These are phyloP conservation scores for Furcula furcula DNA, from an alignment of 2,888 invertebrate species.

Conservation along the genomic window DNA sequence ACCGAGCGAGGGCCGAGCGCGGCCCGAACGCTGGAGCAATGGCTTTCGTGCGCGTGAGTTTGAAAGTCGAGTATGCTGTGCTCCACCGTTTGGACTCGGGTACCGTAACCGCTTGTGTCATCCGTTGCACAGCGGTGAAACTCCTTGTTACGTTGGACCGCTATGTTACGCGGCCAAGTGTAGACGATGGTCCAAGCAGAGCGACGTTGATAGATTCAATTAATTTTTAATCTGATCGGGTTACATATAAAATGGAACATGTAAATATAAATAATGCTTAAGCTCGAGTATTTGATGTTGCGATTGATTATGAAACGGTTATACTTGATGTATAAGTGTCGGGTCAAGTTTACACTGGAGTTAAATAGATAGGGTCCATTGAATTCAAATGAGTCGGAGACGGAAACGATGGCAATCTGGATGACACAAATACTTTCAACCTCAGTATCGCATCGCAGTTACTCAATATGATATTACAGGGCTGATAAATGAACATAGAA, in stretches of 20 bases:
- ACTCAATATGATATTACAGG: conserved; percentile 6
- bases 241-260: conserved; percentile 17
- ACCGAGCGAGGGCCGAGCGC: conserved; percentile 40
- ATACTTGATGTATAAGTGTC: conserved; percentile 3
- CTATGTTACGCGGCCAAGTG: conserved; percentile 54
- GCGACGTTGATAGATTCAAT: conserved; percentile 25
- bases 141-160: conserved; percentile 69
- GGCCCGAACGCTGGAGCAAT: conserved; percentile 38
- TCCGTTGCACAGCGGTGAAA: conserved; percentile 73
- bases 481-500: background rate
- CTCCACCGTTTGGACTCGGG: conserved; percentile 36
- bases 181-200: conserved; percentile 38
- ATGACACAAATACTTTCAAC: conserved; percentile 37
- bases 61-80: conserved; percentile 52
- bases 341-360: conserved; percentile 28
- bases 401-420: conserved; percentile 35
- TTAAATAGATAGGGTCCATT: conserved; percentile 31
- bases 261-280: conserved; percentile 1
- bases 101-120: conserved; percentile 79
- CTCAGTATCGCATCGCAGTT: conserved; percentile 20
- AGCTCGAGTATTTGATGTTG: conserved; percentile 9
- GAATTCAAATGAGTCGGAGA: conserved; percentile 40
- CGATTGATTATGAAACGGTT: conserved; percentile 18
- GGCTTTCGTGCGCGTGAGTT: conserved; percentile 61
- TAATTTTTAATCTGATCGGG: conserved; percentile 12